These are phyloP conservation scores for Lutjanus erythropterus DNA, from an alignment of 2,113 vertebrate species.

Conservation along the genomic window DNA sequence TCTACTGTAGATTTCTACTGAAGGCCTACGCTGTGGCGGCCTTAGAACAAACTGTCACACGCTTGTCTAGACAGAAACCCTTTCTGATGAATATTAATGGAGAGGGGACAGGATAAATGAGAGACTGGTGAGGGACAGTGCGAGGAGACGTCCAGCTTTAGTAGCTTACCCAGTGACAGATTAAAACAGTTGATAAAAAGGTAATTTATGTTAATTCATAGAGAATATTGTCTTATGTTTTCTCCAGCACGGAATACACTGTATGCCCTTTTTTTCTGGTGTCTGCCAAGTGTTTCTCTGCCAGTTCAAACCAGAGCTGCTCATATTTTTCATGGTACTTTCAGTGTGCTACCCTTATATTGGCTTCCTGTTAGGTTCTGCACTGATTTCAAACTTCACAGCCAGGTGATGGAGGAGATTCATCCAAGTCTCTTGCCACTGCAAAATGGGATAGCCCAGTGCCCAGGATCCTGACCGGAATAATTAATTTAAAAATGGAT, in stretches of 20 bases:
- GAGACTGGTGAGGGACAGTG: not conserved
- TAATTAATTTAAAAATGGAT: not conserved
- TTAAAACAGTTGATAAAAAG: not conserved
- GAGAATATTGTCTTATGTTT: not conserved
- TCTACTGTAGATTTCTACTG: slow-evolving; percentile 49
- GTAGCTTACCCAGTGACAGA: not conserved
- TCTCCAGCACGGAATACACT: not conserved
- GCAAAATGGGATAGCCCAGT: not conserved
- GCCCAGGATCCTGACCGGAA: not conserved
- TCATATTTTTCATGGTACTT: not conserved
- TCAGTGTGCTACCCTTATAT: not conserved
- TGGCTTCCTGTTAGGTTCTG: not conserved
- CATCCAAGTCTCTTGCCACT: not conserved
- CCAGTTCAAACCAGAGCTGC: not conserved
- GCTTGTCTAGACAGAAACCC: slow-evolving; percentile 53
- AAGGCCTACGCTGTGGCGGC: slow-evolving; percentile 27
- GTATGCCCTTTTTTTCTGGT: not conserved
- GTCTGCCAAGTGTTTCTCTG: not conserved
- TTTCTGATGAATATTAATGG: slow-evolving; percentile 58
- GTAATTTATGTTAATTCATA: not conserved
- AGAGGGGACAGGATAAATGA: slow-evolving; percentile 12
- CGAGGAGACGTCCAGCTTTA: slow-evolving; percentile 17
- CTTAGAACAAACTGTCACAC: slow-evolving; percentile 58
- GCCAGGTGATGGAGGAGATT: not conserved
- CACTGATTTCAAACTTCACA: not conserved